These are phyloP conservation scores for Hephaestus fuliginosus DNA, from an alignment of 2,797 vertebrate genomes.

Conservation along the genomic window DNA sequence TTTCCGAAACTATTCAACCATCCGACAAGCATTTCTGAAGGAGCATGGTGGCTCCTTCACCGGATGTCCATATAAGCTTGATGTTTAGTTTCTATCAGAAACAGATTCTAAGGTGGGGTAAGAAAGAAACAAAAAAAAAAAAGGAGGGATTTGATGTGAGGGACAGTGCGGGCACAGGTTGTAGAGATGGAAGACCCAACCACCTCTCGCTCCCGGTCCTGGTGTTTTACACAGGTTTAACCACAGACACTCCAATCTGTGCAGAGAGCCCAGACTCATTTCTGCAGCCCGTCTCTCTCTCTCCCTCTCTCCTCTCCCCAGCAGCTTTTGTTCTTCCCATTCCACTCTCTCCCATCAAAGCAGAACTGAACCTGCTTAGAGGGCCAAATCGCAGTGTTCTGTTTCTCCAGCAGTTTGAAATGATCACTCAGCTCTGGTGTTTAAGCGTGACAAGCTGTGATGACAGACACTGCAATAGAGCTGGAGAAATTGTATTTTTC, in stretches of 20 bases:
- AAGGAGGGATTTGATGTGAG: conserved; percentile 25
- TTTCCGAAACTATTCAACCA: background rate
- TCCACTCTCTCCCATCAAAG: conserved; percentile 79
- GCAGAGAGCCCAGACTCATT: conserved; percentile 59
- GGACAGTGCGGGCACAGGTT: conserved; percentile 19
- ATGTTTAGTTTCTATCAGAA: conserved; percentile 4
- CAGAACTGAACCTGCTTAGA: conserved; percentile 84
- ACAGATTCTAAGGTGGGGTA: conserved; percentile 15
- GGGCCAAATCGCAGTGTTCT: conserved; percentile 86
- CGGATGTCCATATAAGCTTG: background rate
- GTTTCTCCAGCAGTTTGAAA: conserved; percentile 86
- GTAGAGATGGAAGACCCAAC: conserved; percentile 36
- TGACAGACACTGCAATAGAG: conserved; percentile 87
- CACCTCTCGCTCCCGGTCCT: conserved; percentile 29
- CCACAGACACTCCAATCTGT: conserved; percentile 56
- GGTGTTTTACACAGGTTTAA: conserved; percentile 70
- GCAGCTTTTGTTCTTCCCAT: conserved; percentile 79
- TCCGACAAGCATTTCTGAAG: background rate
- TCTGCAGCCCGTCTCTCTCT: conserved; percentile 62
- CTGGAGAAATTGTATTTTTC: conserved; percentile 83
- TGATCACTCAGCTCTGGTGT: conserved; percentile 85
- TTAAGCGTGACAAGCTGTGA: conserved; percentile 88
- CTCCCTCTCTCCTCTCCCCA: conserved; percentile 52
- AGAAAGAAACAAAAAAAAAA: background rate
- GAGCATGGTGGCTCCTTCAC: background rate